Base-by-base conservation (phyloP, 2,888 invertebrate species). In the Marronus borbonicus region DNA sequence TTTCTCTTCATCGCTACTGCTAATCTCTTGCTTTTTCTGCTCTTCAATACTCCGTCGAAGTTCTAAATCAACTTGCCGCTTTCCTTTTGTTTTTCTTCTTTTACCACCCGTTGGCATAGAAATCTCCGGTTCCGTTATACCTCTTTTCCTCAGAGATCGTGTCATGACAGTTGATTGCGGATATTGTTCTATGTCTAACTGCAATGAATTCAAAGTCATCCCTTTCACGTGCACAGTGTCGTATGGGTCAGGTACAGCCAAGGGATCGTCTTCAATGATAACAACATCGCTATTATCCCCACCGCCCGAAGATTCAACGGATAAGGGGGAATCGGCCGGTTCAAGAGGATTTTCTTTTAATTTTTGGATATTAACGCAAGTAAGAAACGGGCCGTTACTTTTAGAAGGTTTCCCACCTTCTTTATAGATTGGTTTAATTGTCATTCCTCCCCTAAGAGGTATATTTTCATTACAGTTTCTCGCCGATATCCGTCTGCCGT, bases 1-100 rank as follows among this genome's bases (percentile, higher is more conserved):
- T n/a, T 87, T 87, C 80, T 92, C 90, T 80, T 90, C 89, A 80
- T 90, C 89, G 85, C 89, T 90, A 80, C 85, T 83, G 84, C 91
- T 89, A 85, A 91, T 88, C 81, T 90, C 90, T 79, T 84, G 83
- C 77, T 90, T 88, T 83, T 90, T 88, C 76, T 91, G 90, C 28
- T 91, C 91, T 88, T 92, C 92, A 4, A 92, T 85, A 78, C 87
- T 88, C 78, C 86, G 86, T 20, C 88, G 81, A 52, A 88, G 80
- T 64, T 86, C 84, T 39, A 83, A 82, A 81, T 88, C 87, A 4
- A 86, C 81, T 65, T 83, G 81, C 1, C 88, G 83, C 78, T 87
- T 88, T 12, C 85, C 86, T 81, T 83, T 82, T 39, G 80, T 79
- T 81, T 83, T 83, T 10, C 82, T 74, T 60, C 80, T 66, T 77